These are phyloP conservation scores for Apis dorsata DNA, from an alignment of 1,140 invertebrate species.

Conservation along the genomic window DNA sequence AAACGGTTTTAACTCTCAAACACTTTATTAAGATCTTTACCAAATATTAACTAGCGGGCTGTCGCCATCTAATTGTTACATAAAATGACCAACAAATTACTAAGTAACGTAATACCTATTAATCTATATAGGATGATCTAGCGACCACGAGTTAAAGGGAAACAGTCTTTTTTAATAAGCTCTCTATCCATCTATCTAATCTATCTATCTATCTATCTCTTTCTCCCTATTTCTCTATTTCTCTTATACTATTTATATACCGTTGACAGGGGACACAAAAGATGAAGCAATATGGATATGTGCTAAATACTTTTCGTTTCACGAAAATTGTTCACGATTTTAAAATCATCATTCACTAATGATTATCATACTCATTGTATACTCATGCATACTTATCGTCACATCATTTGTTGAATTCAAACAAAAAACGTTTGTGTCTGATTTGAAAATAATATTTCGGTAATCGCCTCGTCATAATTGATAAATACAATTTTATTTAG, in stretches of 20 bases:
- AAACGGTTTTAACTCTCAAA: slow-evolving; percentile 67
- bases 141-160: slow-evolving; percentile 60
- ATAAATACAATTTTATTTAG: slow-evolving; percentile 1
- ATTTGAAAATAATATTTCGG: background rate
- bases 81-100: slow-evolving; percentile 71
- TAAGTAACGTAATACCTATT: slow-evolving; percentile 67
- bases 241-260: slow-evolving; percentile 3
- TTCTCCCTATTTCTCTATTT: slow-evolving; percentile 23
- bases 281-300: slow-evolving; percentile 31
- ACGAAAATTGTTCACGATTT: background rate
- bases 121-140: slow-evolving; percentile 69
- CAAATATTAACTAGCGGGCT: slow-evolving; percentile 65
- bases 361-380: background rate
- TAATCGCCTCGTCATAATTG: background rate
- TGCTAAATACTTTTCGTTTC: background rate
- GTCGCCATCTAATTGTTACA: slow-evolving; percentile 69
- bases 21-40: slow-evolving; percentile 64
- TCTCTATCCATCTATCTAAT: slow-evolving; percentile 16
- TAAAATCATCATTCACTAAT: background rate
- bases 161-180: slow-evolving; percentile 57
- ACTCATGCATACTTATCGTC: background rate
- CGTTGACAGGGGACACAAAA: slow-evolving; percentile 47
- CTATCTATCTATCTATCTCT: background rate
- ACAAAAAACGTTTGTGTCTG: background rate
- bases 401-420: background rate